Evolutionary conservation across 2,888 invertebrate genomes (phyloP), one percentile per base, ranked within the genome.

Genomic region (Polymixis lichenea): DNA sequence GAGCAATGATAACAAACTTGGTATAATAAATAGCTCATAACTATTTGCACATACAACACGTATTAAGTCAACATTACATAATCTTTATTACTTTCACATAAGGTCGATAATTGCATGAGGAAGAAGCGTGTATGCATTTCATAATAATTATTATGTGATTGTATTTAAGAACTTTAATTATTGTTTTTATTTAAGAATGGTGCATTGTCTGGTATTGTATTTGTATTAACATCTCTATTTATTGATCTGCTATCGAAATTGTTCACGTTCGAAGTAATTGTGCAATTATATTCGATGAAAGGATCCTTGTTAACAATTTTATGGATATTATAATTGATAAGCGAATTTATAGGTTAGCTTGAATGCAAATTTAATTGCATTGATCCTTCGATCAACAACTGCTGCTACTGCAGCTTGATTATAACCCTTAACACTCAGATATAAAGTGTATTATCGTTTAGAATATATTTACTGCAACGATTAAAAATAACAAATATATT

Each of bases 1-100:
- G 58, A 69, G 38, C 46, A 68, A 74, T 66, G 82, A 88, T 89
- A 86, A 86, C 77, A 76, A 71, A 72, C 56, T 61, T 69, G 19
- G 55, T 75, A 66, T 11, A 75, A 68, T 60, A 73, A 68, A 82
- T 75, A 38, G 46, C 38, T 67, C 75, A 51, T 51, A 46, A 70
- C 72, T 74, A 84, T 77, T 76, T 64, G 55, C 62, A 61, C 49
- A 56, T 32, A 28, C 32, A 55, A 32, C 19, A 22, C 38, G 58
- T 72, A 43, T 64, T 55, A 68, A 68, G 19, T 56, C 53, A 67
- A 78, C 15, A 55, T 60, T 28, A 51, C 11, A 66, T 71, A 53
- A 65, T 55, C 60, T 49, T 79, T 82, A 75, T 60, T 32, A 0
- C 43, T 15, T 60, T 43, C 8, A 5, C 9, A 46, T 79, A 85